Conservation (phyloP, 2,113 vertebrate genomes). For the Corydoras maculifer region DNA sequence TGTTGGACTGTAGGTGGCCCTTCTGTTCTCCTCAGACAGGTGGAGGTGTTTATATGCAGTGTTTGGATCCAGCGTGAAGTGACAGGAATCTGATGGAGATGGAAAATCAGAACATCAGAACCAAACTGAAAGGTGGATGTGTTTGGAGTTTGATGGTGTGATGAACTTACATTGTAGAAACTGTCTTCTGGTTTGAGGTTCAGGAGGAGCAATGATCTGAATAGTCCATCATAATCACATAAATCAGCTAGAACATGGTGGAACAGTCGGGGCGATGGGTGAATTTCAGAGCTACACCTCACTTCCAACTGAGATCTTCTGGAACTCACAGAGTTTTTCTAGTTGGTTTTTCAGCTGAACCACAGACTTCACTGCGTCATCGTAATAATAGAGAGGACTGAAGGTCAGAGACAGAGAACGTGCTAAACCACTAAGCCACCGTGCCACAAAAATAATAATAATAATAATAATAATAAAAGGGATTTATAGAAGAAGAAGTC, state of each 20-base stretch:
- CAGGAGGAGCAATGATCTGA: constrained; percentile 13
- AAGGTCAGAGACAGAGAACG: too few species aligned
- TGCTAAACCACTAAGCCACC: too few species aligned
- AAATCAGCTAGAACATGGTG: background rate
- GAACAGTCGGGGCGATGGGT: background rate
- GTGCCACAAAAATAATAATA: too few species aligned
- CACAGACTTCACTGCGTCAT: constrained; percentile 11
- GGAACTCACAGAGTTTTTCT: background rate
- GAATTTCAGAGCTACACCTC: background rate
- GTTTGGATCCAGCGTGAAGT: constrained; percentile 31
- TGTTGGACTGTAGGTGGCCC: too few species aligned
- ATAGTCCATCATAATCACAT: background rate
- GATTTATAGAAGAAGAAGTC: too few species aligned
- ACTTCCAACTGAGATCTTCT: constrained; percentile 18
- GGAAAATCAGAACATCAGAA: background rate
- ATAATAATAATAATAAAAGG: too few species aligned
- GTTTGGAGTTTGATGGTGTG: background rate
- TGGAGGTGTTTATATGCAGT: constrained; percentile 17
- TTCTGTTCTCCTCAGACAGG: constrained; percentile 32
- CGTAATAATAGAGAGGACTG: background rate
- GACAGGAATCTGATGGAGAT: constrained; percentile 29
- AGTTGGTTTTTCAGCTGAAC: constrained; percentile 12
- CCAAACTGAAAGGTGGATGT: too few species aligned
- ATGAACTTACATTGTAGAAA: constrained; percentile 19
- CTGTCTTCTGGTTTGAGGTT: constrained; percentile 8